Conservation (phyloP, 1,140 invertebrate species). For the Drosophila guanche region DNA sequence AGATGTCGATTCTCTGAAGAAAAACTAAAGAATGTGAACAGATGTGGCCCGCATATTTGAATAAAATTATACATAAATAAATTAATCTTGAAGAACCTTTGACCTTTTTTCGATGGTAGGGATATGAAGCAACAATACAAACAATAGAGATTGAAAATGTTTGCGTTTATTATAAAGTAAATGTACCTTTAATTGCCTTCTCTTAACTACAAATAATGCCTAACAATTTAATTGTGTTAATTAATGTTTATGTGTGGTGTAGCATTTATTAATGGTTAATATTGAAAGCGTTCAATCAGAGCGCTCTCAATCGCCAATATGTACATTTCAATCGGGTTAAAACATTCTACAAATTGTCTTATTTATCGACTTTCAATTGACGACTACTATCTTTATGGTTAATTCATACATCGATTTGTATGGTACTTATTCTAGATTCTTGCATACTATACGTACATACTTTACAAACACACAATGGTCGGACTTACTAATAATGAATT, state of each 20-base stretch:
- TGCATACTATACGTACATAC: constrained; percentile 78
- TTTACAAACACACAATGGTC: constrained; percentile 77
- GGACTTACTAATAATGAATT: constrained; percentile 60
- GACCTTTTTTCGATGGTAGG: not conserved
- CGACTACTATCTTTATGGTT: constrained; percentile 57
- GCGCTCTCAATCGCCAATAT: constrained; percentile 72
- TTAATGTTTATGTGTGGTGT: constrained; percentile 50
- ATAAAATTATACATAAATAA: constrained; percentile 16
- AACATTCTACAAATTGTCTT: constrained; percentile 67
- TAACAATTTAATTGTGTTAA: constrained; percentile 79
- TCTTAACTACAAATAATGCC: constrained; percentile 77
- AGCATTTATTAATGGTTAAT: constrained; percentile 44
- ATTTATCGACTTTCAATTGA: constrained; percentile 69
- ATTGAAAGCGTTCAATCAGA: constrained; percentile 48
- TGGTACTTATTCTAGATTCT: constrained; percentile 66
- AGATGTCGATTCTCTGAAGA: constrained; percentile 72
- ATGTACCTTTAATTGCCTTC: constrained; percentile 79
- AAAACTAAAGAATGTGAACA: constrained; percentile 23
- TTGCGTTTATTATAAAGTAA: constrained; percentile 78
- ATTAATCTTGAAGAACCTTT: constrained; percentile 4
- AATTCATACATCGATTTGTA: constrained; percentile 51
- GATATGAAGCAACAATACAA: too few species aligned
- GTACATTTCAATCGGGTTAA: constrained; percentile 64
- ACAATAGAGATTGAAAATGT: constrained; percentile 45
- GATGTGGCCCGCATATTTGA: constrained; percentile 28